phyloP scores from a whole-genome alignment of 1,140 invertebrate species.

The Formica selysi region DNA sequence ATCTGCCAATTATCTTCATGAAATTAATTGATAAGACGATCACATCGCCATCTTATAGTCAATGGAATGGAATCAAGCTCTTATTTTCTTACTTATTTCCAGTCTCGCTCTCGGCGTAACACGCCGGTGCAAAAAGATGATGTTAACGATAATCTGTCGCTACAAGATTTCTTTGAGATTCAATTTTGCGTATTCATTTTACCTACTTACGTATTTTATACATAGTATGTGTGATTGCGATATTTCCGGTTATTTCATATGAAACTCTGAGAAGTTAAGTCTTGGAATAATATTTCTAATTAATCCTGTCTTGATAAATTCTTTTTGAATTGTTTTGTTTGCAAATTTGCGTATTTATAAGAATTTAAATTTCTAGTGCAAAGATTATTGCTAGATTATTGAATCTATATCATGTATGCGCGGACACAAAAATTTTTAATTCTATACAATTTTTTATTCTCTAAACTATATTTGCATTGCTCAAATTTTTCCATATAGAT shows the following conservation, averaged over 20 bases:
- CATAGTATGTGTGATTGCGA: not conserved
- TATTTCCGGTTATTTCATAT: not conserved
- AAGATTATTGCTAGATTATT: not conserved
- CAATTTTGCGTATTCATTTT: constrained; percentile 1
- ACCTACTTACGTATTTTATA: constrained; percentile 5
- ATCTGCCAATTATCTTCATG: constrained; percentile 62
- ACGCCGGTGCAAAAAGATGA: not conserved
- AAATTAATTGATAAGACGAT: constrained; percentile 56
- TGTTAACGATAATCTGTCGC: constrained; percentile 8
- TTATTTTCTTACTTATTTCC: constrained; percentile 47
- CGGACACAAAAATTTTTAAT: not conserved
- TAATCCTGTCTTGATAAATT: constrained; percentile 5
- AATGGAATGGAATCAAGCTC: constrained; percentile 4
- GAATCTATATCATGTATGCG: not conserved
- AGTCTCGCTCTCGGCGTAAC: not conserved
- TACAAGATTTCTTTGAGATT: not conserved
- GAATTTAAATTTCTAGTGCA: not conserved
- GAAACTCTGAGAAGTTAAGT: not conserved
- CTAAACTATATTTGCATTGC: not conserved
- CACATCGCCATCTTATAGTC: constrained; percentile 35
- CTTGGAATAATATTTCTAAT: constrained; percentile 23
- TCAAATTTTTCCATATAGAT: not conserved
- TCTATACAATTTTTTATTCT: not conserved
- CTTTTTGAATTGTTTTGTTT: not conserved
- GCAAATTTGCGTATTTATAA: too few relatives aligned